These are phyloP conservation scores for Pyrochroa serraticornis DNA, from an alignment of 2,888 invertebrate species.

Conservation along the genomic window DNA sequence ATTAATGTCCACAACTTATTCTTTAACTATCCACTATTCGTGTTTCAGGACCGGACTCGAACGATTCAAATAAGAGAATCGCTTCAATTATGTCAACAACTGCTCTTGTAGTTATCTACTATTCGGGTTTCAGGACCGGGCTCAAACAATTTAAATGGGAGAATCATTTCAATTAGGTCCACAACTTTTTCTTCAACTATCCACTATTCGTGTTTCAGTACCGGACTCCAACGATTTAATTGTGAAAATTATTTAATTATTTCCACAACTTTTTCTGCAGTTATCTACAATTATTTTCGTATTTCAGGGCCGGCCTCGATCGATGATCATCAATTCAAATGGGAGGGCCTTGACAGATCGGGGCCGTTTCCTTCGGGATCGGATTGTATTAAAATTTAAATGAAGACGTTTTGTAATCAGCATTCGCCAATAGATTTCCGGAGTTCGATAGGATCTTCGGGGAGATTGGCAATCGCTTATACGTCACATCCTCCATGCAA, in stretches of 20 bases:
- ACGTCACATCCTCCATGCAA: slow-evolving; percentile 59
- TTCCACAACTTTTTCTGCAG: slow-evolving; percentile 3
- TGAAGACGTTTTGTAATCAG: slow-evolving; percentile 58
- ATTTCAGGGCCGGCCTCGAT: background rate
- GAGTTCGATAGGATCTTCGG: slow-evolving; percentile 51
- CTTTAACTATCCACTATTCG: too few relatives aligned
- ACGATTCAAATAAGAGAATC: too few relatives aligned
- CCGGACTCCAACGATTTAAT: too few relatives aligned
- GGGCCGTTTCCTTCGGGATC: slow-evolving; percentile 45
- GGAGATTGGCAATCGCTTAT: slow-evolving; percentile 57
- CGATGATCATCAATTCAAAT: slow-evolving; percentile 33
- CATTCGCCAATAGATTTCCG: slow-evolving; percentile 58
- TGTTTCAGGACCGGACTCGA: too few relatives aligned
- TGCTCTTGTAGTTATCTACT: too few relatives aligned
- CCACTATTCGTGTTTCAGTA: slow-evolving; percentile 15
- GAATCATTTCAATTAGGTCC: too few relatives aligned
- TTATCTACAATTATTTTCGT: background rate
- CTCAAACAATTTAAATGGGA: too few relatives aligned
- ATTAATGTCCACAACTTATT: too few relatives aligned
- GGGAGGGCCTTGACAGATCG: slow-evolving; percentile 39
- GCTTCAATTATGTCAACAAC: too few relatives aligned
- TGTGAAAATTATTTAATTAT: too few relatives aligned
- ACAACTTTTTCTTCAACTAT: slow-evolving; percentile 25
- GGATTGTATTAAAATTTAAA: slow-evolving; percentile 58
- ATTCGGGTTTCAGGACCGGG: too few relatives aligned